These are phyloP conservation scores for Nanorana parkeri DNA, from an alignment of 2,113 vertebrate genomes.

Conservation along the genomic window DNA sequence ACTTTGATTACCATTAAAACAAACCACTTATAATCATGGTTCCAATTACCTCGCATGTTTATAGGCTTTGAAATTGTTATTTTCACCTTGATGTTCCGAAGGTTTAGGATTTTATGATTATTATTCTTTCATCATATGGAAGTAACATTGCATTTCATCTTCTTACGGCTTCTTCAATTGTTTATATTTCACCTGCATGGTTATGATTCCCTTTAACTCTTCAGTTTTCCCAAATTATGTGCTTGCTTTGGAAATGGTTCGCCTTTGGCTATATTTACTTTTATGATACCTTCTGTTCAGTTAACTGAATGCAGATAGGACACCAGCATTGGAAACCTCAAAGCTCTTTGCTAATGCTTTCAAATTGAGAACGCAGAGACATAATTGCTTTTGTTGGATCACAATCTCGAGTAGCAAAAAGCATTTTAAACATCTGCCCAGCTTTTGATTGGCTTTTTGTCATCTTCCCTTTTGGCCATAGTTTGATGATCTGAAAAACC, in stretches of 20 bases:
- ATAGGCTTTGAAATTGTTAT: conserved; percentile 53
- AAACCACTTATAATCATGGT: conserved; percentile 54
- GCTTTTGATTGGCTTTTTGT: conserved; percentile 59
- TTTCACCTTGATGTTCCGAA: conserved; percentile 55
- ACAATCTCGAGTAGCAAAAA: conserved; percentile 55
- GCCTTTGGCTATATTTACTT: conserved; percentile 58
- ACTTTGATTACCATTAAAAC: conserved; percentile 57
- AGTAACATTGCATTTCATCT: conserved; percentile 56
- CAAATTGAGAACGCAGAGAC: conserved; percentile 58
- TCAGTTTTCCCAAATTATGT: conserved; percentile 57
- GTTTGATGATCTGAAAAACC: conserved; percentile 49
- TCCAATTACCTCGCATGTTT: conserved; percentile 53
- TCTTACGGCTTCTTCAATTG: conserved; percentile 48
- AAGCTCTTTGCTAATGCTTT: conserved; percentile 58
- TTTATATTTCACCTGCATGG: conserved; percentile 57
- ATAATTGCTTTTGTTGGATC: conserved; percentile 59
- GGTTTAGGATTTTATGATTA: conserved; percentile 57
- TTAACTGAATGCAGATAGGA: conserved; percentile 58
- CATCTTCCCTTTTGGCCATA: conserved; percentile 59
- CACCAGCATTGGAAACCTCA: conserved; percentile 56
- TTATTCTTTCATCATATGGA: conserved; percentile 55
- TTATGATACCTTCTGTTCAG: conserved; percentile 58
- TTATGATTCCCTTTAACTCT: conserved; percentile 59
- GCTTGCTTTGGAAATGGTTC: conserved; percentile 53
- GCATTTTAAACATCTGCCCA: conserved; percentile 57